Conservation (phyloP, 1,140 invertebrate genomes). For the Drosophila sp. region DNA sequence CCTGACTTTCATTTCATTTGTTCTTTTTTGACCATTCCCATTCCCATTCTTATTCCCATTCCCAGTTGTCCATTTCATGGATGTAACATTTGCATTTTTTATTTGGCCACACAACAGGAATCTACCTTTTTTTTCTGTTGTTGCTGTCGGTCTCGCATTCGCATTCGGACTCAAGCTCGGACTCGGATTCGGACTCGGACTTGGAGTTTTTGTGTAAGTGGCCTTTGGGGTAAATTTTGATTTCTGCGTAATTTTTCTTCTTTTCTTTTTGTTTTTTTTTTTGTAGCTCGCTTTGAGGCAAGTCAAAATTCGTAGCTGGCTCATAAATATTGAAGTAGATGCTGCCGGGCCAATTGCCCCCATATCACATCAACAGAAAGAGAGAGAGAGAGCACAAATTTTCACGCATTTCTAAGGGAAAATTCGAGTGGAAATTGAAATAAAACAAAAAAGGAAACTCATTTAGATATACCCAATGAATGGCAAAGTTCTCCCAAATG, state of each 20-base stretch:
- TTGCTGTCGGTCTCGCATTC: constrained; percentile 11
- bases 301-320: constrained; percentile 59
- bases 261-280: neutral
- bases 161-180: constrained; percentile 1
- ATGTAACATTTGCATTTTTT: constrained; percentile 69
- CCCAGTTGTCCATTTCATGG: constrained; percentile 72
- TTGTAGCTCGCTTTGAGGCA: constrained; percentile 11
- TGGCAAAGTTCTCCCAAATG: constrained; percentile 76
- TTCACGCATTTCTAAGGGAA: constrained; percentile 60
- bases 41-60: constrained; percentile 24
- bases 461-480: constrained; percentile 40
- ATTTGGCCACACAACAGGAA: constrained; percentile 44
- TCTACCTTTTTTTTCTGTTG: constrained; percentile 43
- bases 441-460: constrained; percentile 71
- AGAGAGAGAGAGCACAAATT: constrained; percentile 37
- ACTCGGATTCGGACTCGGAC: constrained; percentile 19
- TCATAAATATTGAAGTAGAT: constrained; percentile 61
- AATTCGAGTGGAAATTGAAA: constrained; percentile 64
- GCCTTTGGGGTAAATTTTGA: constrained; percentile 75
- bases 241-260: constrained; percentile 74
- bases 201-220: constrained; percentile 53
- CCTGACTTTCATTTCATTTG: constrained; percentile 60
- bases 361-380: constrained; percentile 42
- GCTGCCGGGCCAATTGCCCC: constrained; percentile 47
- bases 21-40: constrained; percentile 24